phyloP scores from a whole-genome alignment of 92 coral and sea anemone species.

The Umimayanthus chanpuru region DNA sequence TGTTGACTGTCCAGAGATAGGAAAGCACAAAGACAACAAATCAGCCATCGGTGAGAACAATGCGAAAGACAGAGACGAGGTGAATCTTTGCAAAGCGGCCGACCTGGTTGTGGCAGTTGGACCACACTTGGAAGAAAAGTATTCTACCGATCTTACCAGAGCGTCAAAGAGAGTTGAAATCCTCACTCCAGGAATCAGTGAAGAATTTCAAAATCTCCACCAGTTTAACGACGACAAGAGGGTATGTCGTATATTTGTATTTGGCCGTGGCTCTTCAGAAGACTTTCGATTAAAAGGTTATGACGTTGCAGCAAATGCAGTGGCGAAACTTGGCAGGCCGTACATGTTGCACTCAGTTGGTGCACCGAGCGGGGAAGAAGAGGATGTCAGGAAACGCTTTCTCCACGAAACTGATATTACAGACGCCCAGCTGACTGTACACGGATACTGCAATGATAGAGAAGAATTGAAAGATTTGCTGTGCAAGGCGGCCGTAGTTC shows the following conservation, averaged over 20 bases:
- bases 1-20: slow-evolving; percentile 2
- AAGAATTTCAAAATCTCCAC: background rate
- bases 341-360: background rate
- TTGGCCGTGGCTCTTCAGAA: background rate
- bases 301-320: slow-evolving; percentile 7
- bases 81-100: background rate
- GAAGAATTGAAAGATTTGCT: background rate
- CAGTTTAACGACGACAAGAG: background rate
- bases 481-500: background rate
- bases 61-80: background rate
- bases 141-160: background rate
- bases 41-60: background rate
- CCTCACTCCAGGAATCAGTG: background rate
- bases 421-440: background rate
- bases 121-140: background rate
- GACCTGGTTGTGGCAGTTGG: background rate
- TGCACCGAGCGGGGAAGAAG: background rate
- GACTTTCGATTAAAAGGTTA: slow-evolving; percentile 5
- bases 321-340: background rate
- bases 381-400: background rate
- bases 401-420: background rate
- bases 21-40: background rate
- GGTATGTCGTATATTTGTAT: background rate
- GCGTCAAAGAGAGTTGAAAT: background rate
- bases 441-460: background rate